Evolutionary conservation across 92 coral and sea anemone species (phyloP).

Genomic region (Anthopleura xanthogrammica): DNA sequence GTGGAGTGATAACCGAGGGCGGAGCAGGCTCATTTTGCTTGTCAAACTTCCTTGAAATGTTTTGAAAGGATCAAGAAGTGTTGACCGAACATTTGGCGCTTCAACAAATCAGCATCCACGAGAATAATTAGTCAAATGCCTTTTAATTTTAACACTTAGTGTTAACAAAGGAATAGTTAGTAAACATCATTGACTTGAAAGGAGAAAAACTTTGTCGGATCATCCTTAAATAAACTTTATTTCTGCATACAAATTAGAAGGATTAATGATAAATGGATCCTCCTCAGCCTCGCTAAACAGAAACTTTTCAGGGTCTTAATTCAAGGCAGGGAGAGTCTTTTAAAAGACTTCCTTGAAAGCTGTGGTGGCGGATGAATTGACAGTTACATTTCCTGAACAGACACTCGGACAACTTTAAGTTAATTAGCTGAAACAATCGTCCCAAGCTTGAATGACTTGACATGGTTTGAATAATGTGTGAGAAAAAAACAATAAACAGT

Average conservation of each 20-base stretch:
- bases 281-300: background rate
- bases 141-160: conserved; percentile 57
- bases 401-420: background rate
- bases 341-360: background rate
- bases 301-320: background rate
- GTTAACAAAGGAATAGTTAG: conserved; percentile 37
- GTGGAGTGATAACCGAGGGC: conserved; percentile 55
- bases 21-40: conserved; percentile 46
- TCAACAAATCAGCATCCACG: conserved; percentile 63
- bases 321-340: background rate
- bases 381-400: conserved; percentile 5
- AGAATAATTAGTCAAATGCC: conserved; percentile 55
- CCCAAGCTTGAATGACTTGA: background rate
- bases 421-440: background rate
- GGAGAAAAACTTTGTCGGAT: conserved; percentile 11
- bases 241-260: conserved; percentile 6
- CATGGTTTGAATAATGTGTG: background rate
- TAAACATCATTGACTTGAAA: conserved; percentile 29
- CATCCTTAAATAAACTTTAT: conserved; percentile 5
- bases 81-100: conserved; percentile 55
- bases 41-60: conserved; percentile 81
- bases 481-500: conserved; percentile 5
- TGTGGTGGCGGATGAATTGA: background rate
- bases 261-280: background rate
- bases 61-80: conserved; percentile 70